These are phyloP conservation scores for Zoanthus gigantus DNA, from an alignment of 92 coral and sea anemone species.

Conservation along the genomic window DNA sequence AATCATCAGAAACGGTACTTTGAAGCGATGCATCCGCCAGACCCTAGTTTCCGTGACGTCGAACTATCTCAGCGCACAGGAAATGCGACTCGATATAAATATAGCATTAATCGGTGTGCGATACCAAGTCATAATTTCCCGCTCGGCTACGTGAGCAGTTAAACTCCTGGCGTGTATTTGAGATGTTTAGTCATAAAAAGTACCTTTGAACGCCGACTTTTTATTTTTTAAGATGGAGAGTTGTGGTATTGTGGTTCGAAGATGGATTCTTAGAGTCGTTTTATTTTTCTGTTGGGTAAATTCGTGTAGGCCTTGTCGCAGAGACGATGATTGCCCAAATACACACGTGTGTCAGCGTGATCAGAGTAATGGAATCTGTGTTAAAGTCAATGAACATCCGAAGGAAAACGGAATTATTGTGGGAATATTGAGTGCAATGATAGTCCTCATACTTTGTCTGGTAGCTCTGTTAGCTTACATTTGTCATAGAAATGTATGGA, in stretches of 20 bases:
- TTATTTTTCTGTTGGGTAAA: slow-evolving; percentile 14
- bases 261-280: slow-evolving; percentile 14
- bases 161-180: neutral
- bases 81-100: neutral
- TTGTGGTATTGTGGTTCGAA: neutral
- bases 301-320: slow-evolving; percentile 8
- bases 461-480: slow-evolving; percentile 43
- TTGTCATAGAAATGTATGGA: slow-evolving; percentile 36
- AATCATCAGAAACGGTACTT: slow-evolving; percentile 4
- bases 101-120: neutral
- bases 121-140: neutral
- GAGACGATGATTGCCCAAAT: slow-evolving; percentile 5
- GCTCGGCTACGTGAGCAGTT: neutral
- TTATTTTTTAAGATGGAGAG: neutral
- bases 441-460: slow-evolving; percentile 28
- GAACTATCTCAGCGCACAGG: slow-evolving; percentile 13
- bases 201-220: neutral
- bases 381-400: neutral
- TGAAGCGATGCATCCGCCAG: slow-evolving; percentile 9
- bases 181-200: neutral
- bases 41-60: slow-evolving; percentile 40
- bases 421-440: slow-evolving; percentile 41
- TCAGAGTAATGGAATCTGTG: neutral
- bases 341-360: slow-evolving; percentile 25
- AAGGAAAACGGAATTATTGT: slow-evolving; percentile 20